These are phyloP conservation scores for Hoplostethus mediterraneus DNA, from an alignment of 2,797 vertebrate genomes.

Conservation along the genomic window DNA sequence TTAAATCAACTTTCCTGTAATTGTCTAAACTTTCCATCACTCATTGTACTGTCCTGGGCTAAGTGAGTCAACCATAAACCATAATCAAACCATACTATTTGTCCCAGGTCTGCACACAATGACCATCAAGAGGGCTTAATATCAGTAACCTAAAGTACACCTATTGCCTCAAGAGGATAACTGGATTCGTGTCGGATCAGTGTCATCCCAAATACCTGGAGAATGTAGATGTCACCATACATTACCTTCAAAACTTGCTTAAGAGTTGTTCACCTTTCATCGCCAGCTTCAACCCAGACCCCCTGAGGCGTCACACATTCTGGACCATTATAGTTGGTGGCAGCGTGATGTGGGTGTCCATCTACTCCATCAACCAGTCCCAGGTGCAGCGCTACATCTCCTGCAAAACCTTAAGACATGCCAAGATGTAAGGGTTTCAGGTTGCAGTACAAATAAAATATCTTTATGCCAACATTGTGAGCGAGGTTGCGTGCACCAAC, in stretches of 20 bases:
- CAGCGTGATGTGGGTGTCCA: conserved; percentile 85
- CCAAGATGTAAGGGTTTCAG: conserved; percentile 83
- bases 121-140: too few species aligned
- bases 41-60: neutral
- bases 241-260: neutral
- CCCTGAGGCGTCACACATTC: conserved; percentile 85
- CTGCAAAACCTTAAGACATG: conserved; percentile 83
- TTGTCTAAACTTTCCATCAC: neutral
- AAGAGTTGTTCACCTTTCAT: neutral
- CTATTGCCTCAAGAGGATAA: too few species aligned
- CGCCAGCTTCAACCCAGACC: conserved; percentile 86
- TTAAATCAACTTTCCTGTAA: neutral
- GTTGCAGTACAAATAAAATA: neutral
- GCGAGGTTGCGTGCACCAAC: conserved; percentile 19
- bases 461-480: neutral
- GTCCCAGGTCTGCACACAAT: too few species aligned
- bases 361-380: conserved; percentile 88
- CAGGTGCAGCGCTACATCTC: conserved; percentile 89
- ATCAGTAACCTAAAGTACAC: too few species aligned
- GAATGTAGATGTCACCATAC: neutral
- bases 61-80: too few species aligned
- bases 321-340: conserved; percentile 86
- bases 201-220: too few species aligned
- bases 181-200: too few species aligned
- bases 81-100: too few species aligned